Percentiles rank a stretch among this genome's conserved stretches.
Evolutionary conservation across 2,797 vertebrate species (phyloP).

Genomic region (Acipenser oxyrinchus): DNA sequence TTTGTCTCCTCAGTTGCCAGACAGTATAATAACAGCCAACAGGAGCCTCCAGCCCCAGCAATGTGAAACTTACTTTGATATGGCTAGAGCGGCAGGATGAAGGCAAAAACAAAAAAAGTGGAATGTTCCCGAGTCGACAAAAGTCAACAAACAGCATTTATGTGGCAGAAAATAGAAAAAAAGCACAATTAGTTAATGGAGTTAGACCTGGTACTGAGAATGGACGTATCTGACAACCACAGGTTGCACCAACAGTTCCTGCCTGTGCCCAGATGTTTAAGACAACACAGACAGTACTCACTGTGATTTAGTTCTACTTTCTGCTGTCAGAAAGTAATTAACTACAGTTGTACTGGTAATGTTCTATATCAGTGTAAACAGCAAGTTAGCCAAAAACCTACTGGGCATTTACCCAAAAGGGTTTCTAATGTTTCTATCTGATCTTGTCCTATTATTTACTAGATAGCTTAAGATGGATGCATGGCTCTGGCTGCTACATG

Average conservation of each 20-base stretch:
- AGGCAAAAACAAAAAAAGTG: no score
- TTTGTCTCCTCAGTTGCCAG: slow-evolving; percentile 33
- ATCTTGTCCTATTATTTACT: no score
- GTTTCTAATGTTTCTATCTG: not conserved
- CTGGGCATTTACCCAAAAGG: not conserved
- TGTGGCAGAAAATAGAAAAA: not conserved
- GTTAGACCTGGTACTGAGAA: not conserved
- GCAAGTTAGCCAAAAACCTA: not conserved
- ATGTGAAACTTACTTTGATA: not conserved
- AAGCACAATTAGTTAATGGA: not conserved
- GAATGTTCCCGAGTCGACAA: not conserved
- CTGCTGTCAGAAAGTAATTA: no score
- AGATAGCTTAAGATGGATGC: no score
- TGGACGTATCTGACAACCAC: not conserved
- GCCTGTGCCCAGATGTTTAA: not conserved
- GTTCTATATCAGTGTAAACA: not conserved
- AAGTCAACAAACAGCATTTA: not conserved
- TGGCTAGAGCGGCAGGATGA: no score
- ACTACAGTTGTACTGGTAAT: not conserved
- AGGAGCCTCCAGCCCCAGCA: slow-evolving; percentile 28
- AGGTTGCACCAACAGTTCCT: not conserved
- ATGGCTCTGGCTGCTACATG: no score
- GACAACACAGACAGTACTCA: not conserved
- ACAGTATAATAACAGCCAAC: slow-evolving; percentile 14
- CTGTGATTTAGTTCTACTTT: no score